Percentiles rank a stretch among this genome's conserved stretches.
Evolutionary conservation across 2,113 vertebrate genomes (phyloP).

Genomic region (Bubo bubo): DNA sequence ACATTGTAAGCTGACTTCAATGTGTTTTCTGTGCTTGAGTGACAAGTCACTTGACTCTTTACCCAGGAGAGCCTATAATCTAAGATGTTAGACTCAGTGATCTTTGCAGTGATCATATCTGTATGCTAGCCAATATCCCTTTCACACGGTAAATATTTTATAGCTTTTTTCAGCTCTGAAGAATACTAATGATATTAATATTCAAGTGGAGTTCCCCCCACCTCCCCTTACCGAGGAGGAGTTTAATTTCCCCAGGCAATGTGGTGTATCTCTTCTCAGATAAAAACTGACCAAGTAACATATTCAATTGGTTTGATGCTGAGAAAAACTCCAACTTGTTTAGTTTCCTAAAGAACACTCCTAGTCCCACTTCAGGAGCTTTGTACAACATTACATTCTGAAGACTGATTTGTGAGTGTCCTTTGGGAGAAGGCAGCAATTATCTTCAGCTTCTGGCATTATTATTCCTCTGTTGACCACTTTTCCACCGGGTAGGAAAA

Average conservation of each 20-base stretch:
- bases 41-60: background rate
- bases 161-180: background rate
- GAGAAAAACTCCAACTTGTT: background rate
- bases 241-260: conserved; percentile 24
- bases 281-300: background rate
- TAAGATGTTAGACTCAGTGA: background rate
- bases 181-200: background rate
- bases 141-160: background rate
- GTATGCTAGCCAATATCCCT: background rate
- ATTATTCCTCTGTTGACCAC: background rate
- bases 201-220: background rate
- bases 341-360: background rate
- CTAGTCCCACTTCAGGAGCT: background rate
- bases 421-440: background rate
- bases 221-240: background rate
- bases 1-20: background rate
- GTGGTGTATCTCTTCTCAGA: background rate
- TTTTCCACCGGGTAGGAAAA: background rate
- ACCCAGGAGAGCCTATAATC: background rate
- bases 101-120: background rate
- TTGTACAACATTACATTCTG: background rate
- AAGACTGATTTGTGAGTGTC: background rate
- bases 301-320: background rate
- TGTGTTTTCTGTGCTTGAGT: background rate
- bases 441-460: background rate